These are phyloP conservation scores for Lordiphosa collinella DNA, from an alignment of 1,140 invertebrate genomes.

Conservation along the genomic window DNA sequence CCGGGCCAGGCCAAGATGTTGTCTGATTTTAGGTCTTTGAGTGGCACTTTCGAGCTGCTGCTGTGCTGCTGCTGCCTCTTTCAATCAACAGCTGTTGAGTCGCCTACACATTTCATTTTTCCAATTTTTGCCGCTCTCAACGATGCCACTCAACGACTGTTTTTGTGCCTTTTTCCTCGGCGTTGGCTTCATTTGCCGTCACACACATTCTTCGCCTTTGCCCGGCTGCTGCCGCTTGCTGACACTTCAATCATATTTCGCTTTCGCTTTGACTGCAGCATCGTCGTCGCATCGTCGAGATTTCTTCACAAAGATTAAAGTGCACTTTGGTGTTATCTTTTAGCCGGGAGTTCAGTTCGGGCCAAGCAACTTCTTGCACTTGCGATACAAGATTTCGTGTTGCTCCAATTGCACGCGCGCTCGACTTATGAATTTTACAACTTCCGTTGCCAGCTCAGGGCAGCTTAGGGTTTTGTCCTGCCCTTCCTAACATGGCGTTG, in stretches of 20 bases:
- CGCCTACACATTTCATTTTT: slow-evolving; percentile 52
- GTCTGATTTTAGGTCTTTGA: slow-evolving; percentile 71
- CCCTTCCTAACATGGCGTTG: slow-evolving; percentile 16
- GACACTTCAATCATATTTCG: slow-evolving; percentile 71
- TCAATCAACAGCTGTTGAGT: slow-evolving; percentile 68
- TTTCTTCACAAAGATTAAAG: slow-evolving; percentile 72
- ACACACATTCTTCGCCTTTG: slow-evolving; percentile 17
- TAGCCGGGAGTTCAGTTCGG: slow-evolving; percentile 49
- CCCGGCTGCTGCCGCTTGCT: background rate
- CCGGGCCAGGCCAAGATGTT: slow-evolving; percentile 56
- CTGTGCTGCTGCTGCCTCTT: slow-evolving; percentile 11
- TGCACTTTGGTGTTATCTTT: slow-evolving; percentile 75
- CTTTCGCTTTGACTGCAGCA: slow-evolving; percentile 42
- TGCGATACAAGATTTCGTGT: slow-evolving; percentile 45
- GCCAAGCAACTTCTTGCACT: slow-evolving; percentile 56
- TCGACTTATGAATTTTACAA: slow-evolving; percentile 75
- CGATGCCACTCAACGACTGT: slow-evolving; percentile 37
- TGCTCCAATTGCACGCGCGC: slow-evolving; percentile 60
- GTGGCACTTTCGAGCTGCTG: slow-evolving; percentile 7
- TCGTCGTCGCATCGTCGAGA: slow-evolving; percentile 39
- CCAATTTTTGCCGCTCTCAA: slow-evolving; percentile 31
- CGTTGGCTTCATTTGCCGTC: slow-evolving; percentile 22
- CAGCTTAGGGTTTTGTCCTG: slow-evolving; percentile 37
- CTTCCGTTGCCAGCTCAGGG: slow-evolving; percentile 59
- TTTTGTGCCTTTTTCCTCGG: slow-evolving; percentile 7